Conservation (phyloP, 2,797 vertebrate genomes). For the Pangasius djambal region DNA sequence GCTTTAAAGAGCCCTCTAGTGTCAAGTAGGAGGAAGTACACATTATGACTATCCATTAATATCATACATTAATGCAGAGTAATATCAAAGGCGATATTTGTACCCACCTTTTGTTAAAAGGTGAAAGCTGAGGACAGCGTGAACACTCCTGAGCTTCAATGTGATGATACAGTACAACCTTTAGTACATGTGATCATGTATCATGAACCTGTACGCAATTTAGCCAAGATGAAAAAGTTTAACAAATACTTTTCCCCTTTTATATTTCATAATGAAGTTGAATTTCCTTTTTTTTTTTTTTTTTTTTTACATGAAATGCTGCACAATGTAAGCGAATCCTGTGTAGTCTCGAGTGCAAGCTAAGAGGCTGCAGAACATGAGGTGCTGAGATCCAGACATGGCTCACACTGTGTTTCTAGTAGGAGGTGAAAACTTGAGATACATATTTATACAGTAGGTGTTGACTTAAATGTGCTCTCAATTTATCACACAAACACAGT, state of each 20-base stretch:
- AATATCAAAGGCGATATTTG: background rate
- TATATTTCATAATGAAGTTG: too few relatives aligned
- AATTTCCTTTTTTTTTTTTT: too few relatives aligned
- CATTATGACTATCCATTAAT: background rate
- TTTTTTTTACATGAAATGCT: too few relatives aligned
- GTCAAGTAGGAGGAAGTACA: background rate
- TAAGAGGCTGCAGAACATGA: too few relatives aligned
- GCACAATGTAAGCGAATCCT: too few relatives aligned
- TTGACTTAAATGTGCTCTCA: conserved; percentile 1
- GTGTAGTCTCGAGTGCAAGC: too few relatives aligned
- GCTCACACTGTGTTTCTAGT: conserved; percentile 56
- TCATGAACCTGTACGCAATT: background rate
- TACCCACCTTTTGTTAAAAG: background rate
- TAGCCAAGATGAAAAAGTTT: too few relatives aligned
- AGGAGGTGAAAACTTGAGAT: conserved; percentile 70
- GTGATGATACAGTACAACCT: background rate
- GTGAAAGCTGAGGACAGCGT: background rate
- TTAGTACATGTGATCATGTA: background rate
- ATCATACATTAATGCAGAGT: background rate
- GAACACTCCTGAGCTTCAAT: background rate
- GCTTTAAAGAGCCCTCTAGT: conserved; percentile 4
- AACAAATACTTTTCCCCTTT: too few relatives aligned
- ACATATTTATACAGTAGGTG: background rate
- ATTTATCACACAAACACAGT: background rate
- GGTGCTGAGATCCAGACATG: too few relatives aligned